Percentiles rank a stretch among this genome's conserved stretches.
Conservation (phyloP, 2,888 invertebrate species). For the Cosmorhoe ocellata region DNA sequence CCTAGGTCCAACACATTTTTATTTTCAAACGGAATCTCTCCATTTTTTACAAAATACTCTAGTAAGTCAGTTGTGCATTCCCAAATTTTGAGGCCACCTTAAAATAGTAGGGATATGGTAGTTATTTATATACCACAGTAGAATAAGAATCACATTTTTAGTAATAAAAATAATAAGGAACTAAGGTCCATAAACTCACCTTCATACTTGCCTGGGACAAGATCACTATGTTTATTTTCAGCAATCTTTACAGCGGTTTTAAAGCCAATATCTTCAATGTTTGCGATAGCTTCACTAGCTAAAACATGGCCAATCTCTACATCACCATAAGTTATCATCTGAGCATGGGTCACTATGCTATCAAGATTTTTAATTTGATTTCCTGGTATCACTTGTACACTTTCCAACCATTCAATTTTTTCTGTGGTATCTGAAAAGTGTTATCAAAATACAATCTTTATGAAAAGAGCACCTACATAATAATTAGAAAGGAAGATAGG, state of each 20-base stretch:
- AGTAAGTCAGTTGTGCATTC: conserved; percentile 94
- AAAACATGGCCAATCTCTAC: conserved; percentile 75
- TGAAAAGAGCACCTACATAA: no score
- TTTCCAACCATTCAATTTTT: conserved; percentile 54
- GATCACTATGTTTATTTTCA: conserved; percentile 87
- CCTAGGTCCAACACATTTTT: conserved; percentile 92
- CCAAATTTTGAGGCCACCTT: conserved; percentile 98
- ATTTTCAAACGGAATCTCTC: conserved; percentile 59
- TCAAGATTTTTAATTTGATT: conserved; percentile 56
- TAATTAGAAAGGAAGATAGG: no score
- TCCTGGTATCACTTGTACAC: conserved; percentile 57
- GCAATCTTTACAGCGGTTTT: conserved; percentile 73
- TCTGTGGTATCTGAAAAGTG: conserved; percentile 24
- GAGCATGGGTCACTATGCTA: conserved; percentile 56
- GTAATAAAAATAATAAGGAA: no score
- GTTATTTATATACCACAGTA: no score
- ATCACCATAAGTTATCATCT: conserved; percentile 69
- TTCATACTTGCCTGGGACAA: conserved; percentile 90
- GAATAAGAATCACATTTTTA: no score
- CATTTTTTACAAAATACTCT: conserved; percentile 80
- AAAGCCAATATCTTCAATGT: conserved; percentile 50
- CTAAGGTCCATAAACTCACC: no score
- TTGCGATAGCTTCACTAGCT: conserved; percentile 58
- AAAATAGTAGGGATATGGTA: neutral
- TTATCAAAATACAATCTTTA: no score